Base-by-base conservation (phyloP, 1,140 invertebrate species). In the Pollicipes pollicipes region DNA sequence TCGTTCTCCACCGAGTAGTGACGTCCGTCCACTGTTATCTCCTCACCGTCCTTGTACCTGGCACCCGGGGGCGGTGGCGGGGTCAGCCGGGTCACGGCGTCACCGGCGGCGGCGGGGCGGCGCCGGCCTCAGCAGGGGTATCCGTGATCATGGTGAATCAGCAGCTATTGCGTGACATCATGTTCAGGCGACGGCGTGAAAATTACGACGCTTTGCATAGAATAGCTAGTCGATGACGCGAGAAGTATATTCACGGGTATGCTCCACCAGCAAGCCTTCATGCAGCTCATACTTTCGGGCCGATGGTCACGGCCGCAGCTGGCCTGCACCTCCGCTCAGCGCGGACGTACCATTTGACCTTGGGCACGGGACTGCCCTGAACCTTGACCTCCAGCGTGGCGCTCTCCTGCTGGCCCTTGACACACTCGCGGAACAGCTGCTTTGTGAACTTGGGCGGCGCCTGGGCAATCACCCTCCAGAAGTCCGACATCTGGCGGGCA, bases 371-470 rank as follows among this genome's bases (percentile, higher is more conserved):
- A 64, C 90, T 83, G 64, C 90, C 91, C 77, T 86, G 85, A 4
- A 87, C 86, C 67, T 87, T 83, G 6, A 91, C 85, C 76, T 85
- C 85, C 8, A 88, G 79, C 17, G 85, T 82, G 4, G 83, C 77
- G 70, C 28, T 27, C 28, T 86, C 84, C 35, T 85, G 84, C 73
- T 86, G 86, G 75, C 91, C 90, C 75, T 86, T 85, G 0, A 92
- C 83, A 3, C 74, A 76, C 35, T 74, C 74, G 21, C 80, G 75
- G 30, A 76, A 72, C 0, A 95, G 81, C 13, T 84, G 80, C 73
- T 88, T 88, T 1, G 87, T 83, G 77, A 94, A 91, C 78, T 30
- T 90, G 91, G 75, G 83, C 77, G 82, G 90, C 88, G 72, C 88
- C 90, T 91, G 74, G 30, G 75, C 73, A 73, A 73, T 45, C 63